These are phyloP conservation scores for Muscicapa striata DNA, from an alignment of 2,797 vertebrate genomes.

Conservation along the genomic window DNA sequence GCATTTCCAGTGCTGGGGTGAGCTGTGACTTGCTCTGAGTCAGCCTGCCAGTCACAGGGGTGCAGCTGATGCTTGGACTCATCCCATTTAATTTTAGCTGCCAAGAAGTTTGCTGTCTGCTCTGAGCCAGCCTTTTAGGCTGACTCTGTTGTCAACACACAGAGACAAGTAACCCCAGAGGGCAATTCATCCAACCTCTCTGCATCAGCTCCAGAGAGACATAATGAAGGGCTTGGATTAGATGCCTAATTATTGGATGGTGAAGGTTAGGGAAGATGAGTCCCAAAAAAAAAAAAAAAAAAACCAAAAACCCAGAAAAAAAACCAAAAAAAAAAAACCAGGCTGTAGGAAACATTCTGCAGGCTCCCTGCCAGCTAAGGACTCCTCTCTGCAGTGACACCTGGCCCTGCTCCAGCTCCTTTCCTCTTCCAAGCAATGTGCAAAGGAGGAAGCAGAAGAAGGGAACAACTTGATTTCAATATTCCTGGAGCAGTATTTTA, in stretches of 20 bases:
- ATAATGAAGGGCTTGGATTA: slow-evolving; percentile 36
- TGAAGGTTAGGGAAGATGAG: slow-evolving; percentile 46
- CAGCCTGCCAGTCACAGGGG: not conserved
- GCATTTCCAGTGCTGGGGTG: not conserved
- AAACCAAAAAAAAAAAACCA: too few relatives aligned
- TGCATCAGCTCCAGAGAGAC: not conserved
- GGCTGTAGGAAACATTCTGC: not conserved
- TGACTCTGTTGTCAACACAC: slow-evolving; percentile 42
- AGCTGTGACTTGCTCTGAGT: not conserved
- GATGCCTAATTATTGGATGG: slow-evolving; percentile 46
- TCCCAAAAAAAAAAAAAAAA: not conserved
- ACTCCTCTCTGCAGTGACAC: not conserved
- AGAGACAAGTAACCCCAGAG: slow-evolving; percentile 49
- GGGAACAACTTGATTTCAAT: not conserved
- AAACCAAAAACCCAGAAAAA: too few relatives aligned
- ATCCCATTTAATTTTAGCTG: slow-evolving; percentile 28
- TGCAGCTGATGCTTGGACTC: slow-evolving; percentile 13
- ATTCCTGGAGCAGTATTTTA: not conserved
- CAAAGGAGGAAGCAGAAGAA: not conserved
- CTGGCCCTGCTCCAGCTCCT: not conserved
- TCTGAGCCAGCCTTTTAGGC: slow-evolving; percentile 16
- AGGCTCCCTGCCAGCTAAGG: not conserved
- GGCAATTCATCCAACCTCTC: not conserved
- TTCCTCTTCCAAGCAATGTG: not conserved
- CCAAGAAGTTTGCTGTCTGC: slow-evolving; percentile 29